Evolutionary conservation across 2,888 invertebrate genomes (phyloP).

Genomic region (Luffia ferchaultella): DNA sequence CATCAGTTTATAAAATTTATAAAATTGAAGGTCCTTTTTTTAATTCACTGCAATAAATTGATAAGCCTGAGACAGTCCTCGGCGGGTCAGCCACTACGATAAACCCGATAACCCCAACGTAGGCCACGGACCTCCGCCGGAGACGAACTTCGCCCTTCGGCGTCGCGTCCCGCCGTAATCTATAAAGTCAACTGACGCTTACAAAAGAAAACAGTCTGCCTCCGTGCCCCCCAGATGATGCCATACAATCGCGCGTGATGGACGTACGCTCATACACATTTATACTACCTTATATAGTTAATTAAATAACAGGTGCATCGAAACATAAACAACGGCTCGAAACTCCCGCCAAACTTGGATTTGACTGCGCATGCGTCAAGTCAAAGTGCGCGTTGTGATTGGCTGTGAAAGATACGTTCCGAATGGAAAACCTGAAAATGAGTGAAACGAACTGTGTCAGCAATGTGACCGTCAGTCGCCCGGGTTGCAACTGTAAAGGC

Average conservation of each 20-base stretch:
- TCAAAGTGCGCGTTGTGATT: conserved; percentile 39
- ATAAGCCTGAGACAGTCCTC: conserved; percentile 25
- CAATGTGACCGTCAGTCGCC: conserved; percentile 35
- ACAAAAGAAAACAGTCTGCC: conserved; percentile 50
- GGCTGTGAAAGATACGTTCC: conserved; percentile 35
- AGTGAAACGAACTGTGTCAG: conserved; percentile 24
- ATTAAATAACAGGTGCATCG: not conserved
- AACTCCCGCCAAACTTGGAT: conserved; percentile 23
- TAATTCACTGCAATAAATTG: not conserved
- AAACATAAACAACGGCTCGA: not conserved
- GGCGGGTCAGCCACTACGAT: conserved; percentile 26
- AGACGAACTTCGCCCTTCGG: conserved; percentile 45
- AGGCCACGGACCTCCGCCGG: conserved; percentile 36
- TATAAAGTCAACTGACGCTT: conserved; percentile 51
- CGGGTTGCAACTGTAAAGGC: conserved; percentile 67
- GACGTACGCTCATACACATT: conserved; percentile 6
- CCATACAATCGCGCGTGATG: conserved; percentile 21
- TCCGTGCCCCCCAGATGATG: conserved; percentile 51
- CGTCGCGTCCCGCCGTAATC: conserved; percentile 38
- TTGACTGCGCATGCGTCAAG: conserved; percentile 48
- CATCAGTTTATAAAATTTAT: too few relatives aligned
- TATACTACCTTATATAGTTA: not conserved
- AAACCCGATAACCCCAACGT: conserved; percentile 40
- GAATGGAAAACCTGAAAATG: conserved; percentile 34
- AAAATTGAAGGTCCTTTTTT: too few relatives aligned